Conservation (phyloP, 2,797 vertebrate genomes). For the Neoniphon sammara region DNA sequence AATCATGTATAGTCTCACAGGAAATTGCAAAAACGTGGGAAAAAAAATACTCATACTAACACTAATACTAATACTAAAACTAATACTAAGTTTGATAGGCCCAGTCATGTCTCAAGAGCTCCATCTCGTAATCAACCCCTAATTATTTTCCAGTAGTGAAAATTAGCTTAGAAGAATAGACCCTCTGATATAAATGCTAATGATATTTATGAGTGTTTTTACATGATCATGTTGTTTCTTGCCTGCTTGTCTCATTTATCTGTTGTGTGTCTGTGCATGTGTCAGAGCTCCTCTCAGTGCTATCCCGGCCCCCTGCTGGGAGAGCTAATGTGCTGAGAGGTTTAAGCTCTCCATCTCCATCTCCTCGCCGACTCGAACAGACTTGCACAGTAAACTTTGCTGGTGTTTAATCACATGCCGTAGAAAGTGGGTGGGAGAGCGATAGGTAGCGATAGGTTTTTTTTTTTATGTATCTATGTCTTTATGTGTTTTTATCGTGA, state of each 20-base stretch:
- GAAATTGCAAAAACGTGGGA: neutral
- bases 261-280: conserved; percentile 47
- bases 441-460: conserved; percentile 4
- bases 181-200: conserved; percentile 49
- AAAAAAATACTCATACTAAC: conserved; percentile 1
- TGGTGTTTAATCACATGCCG: conserved; percentile 42
- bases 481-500: conserved; percentile 22
- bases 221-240: conserved; percentile 69
- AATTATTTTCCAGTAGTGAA: conserved; percentile 66
- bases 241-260: conserved; percentile 70
- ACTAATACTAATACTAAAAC: neutral
- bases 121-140: conserved; percentile 23
- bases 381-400: conserved; percentile 56
- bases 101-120: conserved; percentile 43
- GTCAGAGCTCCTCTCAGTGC: conserved; percentile 60
- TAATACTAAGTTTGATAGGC: conserved; percentile 15
- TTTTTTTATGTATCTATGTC: conserved; percentile 28
- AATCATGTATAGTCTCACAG: neutral
- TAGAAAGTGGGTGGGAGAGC: conserved; percentile 16
- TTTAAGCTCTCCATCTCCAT: conserved; percentile 62
- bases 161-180: conserved; percentile 45
- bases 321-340: conserved; percentile 74
- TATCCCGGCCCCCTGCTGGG: conserved; percentile 67
- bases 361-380: conserved; percentile 51
- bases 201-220: conserved; percentile 56